Evolutionary conservation across 2,888 invertebrate species (phyloP).

Genomic region (Branchinecta sandiegonensis): DNA sequence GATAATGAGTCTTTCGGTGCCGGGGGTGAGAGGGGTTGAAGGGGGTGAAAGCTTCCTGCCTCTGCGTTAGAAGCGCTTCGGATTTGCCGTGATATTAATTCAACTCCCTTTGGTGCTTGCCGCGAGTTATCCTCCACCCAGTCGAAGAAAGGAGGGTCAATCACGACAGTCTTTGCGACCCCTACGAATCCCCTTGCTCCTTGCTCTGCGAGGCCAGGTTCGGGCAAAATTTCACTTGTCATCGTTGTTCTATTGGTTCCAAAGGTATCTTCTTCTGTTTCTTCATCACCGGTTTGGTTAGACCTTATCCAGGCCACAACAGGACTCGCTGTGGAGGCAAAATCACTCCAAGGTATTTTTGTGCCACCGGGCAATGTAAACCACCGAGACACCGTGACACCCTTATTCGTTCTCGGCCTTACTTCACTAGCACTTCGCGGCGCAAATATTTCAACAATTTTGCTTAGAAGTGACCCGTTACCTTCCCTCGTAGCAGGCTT

Average conservation of each 20-base stretch:
- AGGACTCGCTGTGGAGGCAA: too few species aligned
- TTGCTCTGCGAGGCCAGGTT: too few species aligned
- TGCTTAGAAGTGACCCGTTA: background rate
- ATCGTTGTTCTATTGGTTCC: too few species aligned
- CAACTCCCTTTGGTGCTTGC: background rate
- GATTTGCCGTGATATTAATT: background rate
- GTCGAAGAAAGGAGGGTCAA: background rate
- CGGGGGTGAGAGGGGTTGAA: too few species aligned
- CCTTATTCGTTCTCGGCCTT: background rate
- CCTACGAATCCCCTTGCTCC: background rate
- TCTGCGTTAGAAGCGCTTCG: background rate
- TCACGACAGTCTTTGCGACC: background rate
- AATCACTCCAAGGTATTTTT: too few species aligned
- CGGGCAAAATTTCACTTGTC: too few species aligned
- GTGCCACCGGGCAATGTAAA: too few species aligned
- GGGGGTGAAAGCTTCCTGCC: too few species aligned
- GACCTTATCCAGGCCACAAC: background rate
- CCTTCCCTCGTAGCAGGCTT: too few species aligned
- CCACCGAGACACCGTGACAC: too few species aligned
- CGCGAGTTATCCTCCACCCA: background rate
- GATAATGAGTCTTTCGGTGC: background rate
- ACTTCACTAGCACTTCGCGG: background rate
- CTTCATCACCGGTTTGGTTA: background rate
- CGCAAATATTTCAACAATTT: background rate
- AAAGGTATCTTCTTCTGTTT: background rate